Conservation (phyloP, 2,888 invertebrate species). For the Pediacus dermestoides region DNA sequence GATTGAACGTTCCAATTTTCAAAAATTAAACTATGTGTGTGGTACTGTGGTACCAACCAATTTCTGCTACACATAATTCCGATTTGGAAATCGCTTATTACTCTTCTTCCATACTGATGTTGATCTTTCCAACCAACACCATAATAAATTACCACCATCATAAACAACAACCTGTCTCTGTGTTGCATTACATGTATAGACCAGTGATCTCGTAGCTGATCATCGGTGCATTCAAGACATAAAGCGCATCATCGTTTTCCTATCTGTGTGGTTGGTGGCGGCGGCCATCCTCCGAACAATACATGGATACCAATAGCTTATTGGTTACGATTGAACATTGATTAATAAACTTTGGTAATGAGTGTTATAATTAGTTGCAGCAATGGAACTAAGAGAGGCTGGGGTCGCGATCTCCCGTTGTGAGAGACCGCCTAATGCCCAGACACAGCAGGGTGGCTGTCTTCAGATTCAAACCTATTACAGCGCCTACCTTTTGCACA, state of each 20-base stretch:
- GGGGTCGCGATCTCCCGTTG: slow-evolving; percentile 32
- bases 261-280: neutral
- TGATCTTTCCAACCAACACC: no score
- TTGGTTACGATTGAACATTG: slow-evolving; percentile 40
- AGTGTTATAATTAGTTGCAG: slow-evolving; percentile 50
- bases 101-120: no score
- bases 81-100: no score
- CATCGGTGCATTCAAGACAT: no score
- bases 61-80: no score
- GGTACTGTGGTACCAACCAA: no score
- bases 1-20: no score
- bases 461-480: slow-evolving; percentile 5
- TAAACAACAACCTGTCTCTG: slow-evolving; percentile 3
- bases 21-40: no score
- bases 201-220: neutral
- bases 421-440: slow-evolving; percentile 40
- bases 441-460: slow-evolving; percentile 34
- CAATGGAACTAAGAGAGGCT: slow-evolving; percentile 22
- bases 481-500: neutral
- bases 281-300: slow-evolving; percentile 2
- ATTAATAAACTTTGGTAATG: slow-evolving; percentile 53
- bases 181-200: neutral
- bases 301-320: slow-evolving; percentile 2
- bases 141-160: slow-evolving; percentile 3
- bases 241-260: no score